These are phyloP conservation scores for Danio tinwini DNA, from an alignment of 2,797 vertebrate genomes.

Conservation along the genomic window DNA sequence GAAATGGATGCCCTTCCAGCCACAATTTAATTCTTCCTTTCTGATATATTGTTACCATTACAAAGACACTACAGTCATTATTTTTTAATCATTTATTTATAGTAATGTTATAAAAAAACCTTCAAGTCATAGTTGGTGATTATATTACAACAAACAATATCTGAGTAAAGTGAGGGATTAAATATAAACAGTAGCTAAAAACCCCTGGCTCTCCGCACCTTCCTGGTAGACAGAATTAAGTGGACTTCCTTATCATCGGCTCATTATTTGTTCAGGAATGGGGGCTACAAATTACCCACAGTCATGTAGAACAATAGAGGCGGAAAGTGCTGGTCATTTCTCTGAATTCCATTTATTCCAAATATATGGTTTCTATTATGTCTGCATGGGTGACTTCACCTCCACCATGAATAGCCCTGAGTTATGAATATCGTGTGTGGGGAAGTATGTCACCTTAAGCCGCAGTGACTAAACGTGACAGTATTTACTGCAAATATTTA, in stretches of 20 bases:
- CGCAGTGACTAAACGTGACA: neutral
- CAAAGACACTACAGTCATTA: too few species aligned
- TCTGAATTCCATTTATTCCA: neutral
- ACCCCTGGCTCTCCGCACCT: neutral
- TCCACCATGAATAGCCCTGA: neutral
- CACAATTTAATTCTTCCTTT: too few species aligned
- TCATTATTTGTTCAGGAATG: neutral
- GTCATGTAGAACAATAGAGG: neutral
- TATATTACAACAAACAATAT: constrained; percentile 10
- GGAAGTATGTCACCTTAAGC: constrained; percentile 1
- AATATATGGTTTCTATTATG: neutral
- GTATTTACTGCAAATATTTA: constrained; percentile 35
- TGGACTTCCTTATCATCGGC: neutral
- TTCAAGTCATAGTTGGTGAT: neutral
- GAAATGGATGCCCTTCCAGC: too few species aligned
- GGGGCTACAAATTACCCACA: neutral
- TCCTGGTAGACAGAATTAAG: neutral
- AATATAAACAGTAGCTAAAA: constrained; percentile 3
- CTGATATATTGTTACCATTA: too few species aligned
- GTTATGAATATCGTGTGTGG: constrained; percentile 1
- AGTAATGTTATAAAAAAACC: too few species aligned
- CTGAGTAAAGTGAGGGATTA: neutral
- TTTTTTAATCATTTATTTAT: too few species aligned
- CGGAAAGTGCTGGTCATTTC: constrained; percentile 1
- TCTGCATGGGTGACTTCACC: constrained; percentile 21